These are phyloP conservation scores for Euleptes europaea DNA, from an alignment of 2,113 vertebrate species.

Conservation along the genomic window DNA sequence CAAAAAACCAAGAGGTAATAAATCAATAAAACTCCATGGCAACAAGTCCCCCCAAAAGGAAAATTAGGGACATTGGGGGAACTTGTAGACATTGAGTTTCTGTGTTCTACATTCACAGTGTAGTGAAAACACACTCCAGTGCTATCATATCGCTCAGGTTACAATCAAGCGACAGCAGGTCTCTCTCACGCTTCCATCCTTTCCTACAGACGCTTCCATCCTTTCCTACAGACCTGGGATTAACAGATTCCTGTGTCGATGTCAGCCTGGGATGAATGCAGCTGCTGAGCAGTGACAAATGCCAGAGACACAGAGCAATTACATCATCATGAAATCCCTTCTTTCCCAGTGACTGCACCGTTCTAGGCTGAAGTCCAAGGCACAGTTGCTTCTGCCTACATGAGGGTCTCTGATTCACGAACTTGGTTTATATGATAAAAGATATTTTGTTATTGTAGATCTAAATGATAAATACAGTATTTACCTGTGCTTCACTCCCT, in stretches of 20 bases:
- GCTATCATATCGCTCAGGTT: slow-evolving; percentile 29
- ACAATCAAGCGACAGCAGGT: background rate
- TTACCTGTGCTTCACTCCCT: background rate
- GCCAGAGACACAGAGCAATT: background rate
- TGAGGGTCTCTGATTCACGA: background rate
- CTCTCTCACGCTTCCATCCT: background rate
- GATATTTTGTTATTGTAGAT: background rate
- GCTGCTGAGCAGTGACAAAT: background rate
- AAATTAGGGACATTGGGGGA: too few species aligned
- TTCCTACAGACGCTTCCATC: too few species aligned
- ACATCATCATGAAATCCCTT: slow-evolving; percentile 14
- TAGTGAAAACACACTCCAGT: background rate
- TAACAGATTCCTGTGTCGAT: background rate
- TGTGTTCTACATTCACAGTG: background rate
- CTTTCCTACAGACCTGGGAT: background rate
- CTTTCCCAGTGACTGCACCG: background rate
- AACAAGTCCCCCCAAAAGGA: too few species aligned
- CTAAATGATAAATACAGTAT: background rate
- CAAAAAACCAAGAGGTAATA: too few species aligned
- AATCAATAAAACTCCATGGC: too few species aligned
- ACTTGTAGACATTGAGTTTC: background rate
- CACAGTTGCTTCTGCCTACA: background rate
- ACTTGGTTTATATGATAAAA: background rate
- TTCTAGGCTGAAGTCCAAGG: background rate
- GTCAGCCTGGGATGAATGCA: slow-evolving; percentile 4